These are phyloP conservation scores for Harlomillsia oculata DNA, from an alignment of 1,140 invertebrate species.

Conservation along the genomic window DNA sequence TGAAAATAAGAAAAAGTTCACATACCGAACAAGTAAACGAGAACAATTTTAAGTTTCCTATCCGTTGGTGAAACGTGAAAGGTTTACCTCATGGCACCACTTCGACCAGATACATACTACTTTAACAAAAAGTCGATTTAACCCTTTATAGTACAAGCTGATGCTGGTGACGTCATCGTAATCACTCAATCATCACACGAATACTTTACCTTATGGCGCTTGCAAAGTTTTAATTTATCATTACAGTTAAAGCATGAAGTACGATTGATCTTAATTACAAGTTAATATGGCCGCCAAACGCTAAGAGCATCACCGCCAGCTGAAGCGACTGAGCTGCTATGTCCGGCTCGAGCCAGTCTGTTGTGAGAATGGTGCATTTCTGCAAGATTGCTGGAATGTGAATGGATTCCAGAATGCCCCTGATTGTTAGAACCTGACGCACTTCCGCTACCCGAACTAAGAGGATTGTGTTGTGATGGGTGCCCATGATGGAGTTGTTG, in stretches of 20 bases:
- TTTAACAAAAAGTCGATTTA: no score
- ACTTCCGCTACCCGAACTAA: neutral
- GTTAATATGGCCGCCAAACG: constrained; percentile 34
- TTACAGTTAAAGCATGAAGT: neutral
- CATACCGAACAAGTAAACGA: no score
- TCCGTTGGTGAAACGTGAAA: no score
- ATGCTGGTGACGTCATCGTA: no score
- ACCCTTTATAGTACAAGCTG: no score
- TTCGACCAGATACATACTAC: no score
- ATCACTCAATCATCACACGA: no score
- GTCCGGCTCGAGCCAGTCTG: neutral
- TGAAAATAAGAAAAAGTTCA: no score
- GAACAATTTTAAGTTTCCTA: no score
- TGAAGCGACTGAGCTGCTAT: neutral
- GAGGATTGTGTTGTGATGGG: neutral
- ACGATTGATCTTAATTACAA: neutral
- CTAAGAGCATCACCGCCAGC: constrained; percentile 20
- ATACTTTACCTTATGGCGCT: no score
- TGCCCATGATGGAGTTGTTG: constrained; percentile 5
- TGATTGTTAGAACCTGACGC: neutral
- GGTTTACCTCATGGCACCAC: no score
- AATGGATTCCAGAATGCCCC: neutral
- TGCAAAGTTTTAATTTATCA: neutral
- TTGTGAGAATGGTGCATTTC: constrained; percentile 3
- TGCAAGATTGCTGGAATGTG: constrained; percentile 6